These are phyloP conservation scores for Leptobrachium ailaonicum DNA, from an alignment of 2,113 vertebrate species.

Conservation along the genomic window DNA sequence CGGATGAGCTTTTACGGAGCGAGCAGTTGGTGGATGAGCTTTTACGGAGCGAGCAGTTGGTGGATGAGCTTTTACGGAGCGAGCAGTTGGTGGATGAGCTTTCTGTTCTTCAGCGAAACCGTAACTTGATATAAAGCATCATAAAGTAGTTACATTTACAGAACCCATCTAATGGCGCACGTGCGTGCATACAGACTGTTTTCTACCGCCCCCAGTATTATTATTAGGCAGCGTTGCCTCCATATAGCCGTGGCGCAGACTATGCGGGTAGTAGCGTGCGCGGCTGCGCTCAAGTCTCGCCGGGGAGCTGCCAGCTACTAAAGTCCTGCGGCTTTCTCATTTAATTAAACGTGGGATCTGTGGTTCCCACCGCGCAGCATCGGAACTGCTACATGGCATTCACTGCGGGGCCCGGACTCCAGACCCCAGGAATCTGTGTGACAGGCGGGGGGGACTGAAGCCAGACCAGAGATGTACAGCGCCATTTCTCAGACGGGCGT, in stretches of 20 bases:
- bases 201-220: not conserved
- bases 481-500: conserved; percentile 38
- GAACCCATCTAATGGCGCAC: no score
- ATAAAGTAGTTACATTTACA: no score
- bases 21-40: no score
- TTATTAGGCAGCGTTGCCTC: conserved; percentile 2
- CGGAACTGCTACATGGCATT: conserved; percentile 40
- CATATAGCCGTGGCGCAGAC: no score
- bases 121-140: no score
- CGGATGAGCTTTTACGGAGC: no score
- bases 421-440: conserved; percentile 28
- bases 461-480: conserved; percentile 41
- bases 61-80: no score
- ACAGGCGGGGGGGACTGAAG: conserved; percentile 6
- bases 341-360: conserved; percentile 45
- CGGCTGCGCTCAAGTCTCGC: not conserved
- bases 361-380: conserved; percentile 17
- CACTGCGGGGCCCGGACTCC: conserved; percentile 34
- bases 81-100: no score
- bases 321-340: conserved; percentile 43
- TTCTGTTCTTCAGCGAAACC: no score
- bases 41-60: no score
- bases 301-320: conserved; percentile 35
- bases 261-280: no score
- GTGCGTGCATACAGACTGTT: no score